Base-by-base conservation (phyloP, 2,888 invertebrate genomes). In the Caenorhabditis sp. region DNA sequence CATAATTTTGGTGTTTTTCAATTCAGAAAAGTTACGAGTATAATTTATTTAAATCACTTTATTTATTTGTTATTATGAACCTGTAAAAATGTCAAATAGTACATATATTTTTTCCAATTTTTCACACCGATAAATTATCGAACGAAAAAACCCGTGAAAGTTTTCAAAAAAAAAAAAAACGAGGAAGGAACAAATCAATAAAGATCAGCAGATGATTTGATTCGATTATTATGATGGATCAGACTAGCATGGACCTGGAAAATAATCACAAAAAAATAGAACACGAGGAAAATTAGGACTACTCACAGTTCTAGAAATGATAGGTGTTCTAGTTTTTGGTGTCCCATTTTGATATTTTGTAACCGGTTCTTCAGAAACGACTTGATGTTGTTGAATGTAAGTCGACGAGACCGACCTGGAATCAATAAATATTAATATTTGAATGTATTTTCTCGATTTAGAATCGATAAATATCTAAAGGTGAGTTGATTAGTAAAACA, bases 351-450 rank as follows among this genome's bases (percentile, higher is more conserved):
- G 31, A 31, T 31, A 31, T 7, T 31, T 70, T 66, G 36, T 8
- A 21, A 52, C 36, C 36, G 27, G 60, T 54, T 4, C 59, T 60
- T 4, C 49, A 78, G 67, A 78, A 78, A 57, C 78, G 74, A 70
- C 78, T 76, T 76, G 78, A 76, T 67, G 78, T 74, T 71, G 79
- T 70, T 66, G 79, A 79, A 58, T 79, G 76, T 61, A 77, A 53
- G 67, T 79, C 79, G 79, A 75, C 72, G 79, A 79, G 69, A 75
- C 76, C 77, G 79, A 79, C 66, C 79, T 79, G 68, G 8, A 76
- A n/a, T n/a, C n/a, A n/a, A n/a, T n/a, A n/a, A n/a, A n/a, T n/a
- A n/a, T n/a, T n/a, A n/a, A n/a, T n/a, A n/a, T n/a, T n/a, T n/a
- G n/a, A n/a, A n/a, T n/a, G n/a, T n/a, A n/a, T n/a, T n/a, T n/a